phyloP scores from a whole-genome alignment of 2,797 vertebrate species.

The Pampus argenteus region DNA sequence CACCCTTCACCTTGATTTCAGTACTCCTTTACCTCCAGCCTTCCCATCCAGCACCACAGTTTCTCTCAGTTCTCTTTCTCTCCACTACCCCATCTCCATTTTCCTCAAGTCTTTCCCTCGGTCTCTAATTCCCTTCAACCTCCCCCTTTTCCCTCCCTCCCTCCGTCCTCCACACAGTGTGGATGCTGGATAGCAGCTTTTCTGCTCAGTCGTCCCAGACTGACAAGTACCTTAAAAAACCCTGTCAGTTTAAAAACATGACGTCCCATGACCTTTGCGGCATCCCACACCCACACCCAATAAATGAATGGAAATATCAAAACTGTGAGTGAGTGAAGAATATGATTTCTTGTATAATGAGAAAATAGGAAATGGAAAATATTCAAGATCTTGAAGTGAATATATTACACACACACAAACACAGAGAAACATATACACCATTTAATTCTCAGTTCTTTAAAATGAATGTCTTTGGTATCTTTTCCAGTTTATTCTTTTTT shows the following conservation, averaged over 20 bases:
- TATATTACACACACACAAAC: not conserved
- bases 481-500: no score
- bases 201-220: slow-evolving; percentile 76
- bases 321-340: slow-evolving; percentile 54
- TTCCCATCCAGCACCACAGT: not conserved
- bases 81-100: slow-evolving; percentile 18
- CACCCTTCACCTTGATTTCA: not conserved
- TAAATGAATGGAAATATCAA: slow-evolving; percentile 57
- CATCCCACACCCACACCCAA: slow-evolving; percentile 16
- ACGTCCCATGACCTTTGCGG: slow-evolving; percentile 56
- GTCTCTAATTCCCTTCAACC: not conserved
- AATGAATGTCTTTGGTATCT: not conserved
- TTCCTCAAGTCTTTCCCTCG: slow-evolving; percentile 1
- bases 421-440: no score
- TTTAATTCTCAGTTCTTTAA: not conserved
- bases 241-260: slow-evolving; percentile 79
- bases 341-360: slow-evolving; percentile 10
- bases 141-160: slow-evolving; percentile 13
- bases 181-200: slow-evolving; percentile 69
- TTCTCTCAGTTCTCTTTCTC: slow-evolving; percentile 1
- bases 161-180: slow-evolving; percentile 39
- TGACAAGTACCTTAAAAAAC: slow-evolving; percentile 81
- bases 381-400: not conserved
- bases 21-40: slow-evolving; percentile 12
- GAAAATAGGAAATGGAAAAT: not conserved